Base-by-base conservation (phyloP, 2,113 vertebrate genomes). In the Oceanodroma tethys region DNA sequence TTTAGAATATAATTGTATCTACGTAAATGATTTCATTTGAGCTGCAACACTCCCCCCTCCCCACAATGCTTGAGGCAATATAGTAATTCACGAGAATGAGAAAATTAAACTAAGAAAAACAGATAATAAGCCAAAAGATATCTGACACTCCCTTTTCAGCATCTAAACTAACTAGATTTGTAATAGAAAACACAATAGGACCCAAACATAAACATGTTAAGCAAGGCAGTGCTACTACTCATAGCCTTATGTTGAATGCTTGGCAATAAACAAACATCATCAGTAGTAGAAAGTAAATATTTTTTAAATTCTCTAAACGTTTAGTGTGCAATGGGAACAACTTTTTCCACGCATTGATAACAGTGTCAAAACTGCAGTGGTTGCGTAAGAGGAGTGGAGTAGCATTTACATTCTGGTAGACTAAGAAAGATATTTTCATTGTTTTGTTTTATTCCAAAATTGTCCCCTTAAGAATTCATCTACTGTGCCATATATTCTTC, bases 21-120 rank as follows among this genome's bases (percentile, higher is more conserved):
- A 62, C 2, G 0, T 43, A 93, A 82, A 90, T 23, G 0, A 90
- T 74, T 72, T 72, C 42, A 83, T 74, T 36, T 67, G 74, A 87
- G 62, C 62, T 86, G 62, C 52, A 87, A 67, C 47, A 76, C 29
- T 91, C 25, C 38, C 23, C 76, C 38, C 52, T 80, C 47, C 27
- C 48, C 53, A 40, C 60, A 85, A 16, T 30, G 80, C 86, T 68
- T 26, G 40, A 92, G 55, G 90, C 81, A 86, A 73, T 47, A 27
- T 76, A 85, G 92, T 94, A 90, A 95, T 90, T 65, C 75, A 80
- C 7, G 52, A 82, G 83, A 90, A 90, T 65, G 72, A 88, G 82
- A 92, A 85, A 96, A 95, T 79, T 71, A 81, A 94, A 90, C 86
- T 71, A 95, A 88, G 68, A n/a, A 84, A 95, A 94, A 65, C 23